phyloP scores from a whole-genome alignment of 2,113 vertebrate species.

The Pampusana beccarii region DNA sequence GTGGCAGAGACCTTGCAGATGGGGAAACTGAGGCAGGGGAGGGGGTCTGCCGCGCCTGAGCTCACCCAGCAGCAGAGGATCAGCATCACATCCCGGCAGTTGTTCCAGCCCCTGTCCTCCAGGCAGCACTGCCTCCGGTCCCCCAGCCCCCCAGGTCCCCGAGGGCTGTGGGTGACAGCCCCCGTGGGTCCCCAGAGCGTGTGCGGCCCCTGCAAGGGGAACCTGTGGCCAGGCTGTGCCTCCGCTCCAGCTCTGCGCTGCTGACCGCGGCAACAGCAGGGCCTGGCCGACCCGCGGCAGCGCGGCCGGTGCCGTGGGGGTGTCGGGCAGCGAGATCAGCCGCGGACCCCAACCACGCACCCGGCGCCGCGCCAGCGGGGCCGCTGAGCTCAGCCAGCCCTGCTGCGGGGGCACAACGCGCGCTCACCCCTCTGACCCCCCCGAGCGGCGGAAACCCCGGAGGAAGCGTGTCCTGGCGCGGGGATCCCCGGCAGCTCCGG shows the following conservation, averaged over 20 bases:
- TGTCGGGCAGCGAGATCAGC: not conserved
- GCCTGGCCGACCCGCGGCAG: not conserved
- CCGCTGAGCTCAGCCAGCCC: not conserved
- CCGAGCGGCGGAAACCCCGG: rapidly evolving
- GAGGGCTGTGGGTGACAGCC: too few species aligned
- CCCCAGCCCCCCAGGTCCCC: not conserved
- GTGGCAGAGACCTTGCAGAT: not conserved
- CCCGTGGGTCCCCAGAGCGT: rapidly evolving
- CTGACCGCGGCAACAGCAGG: not conserved
- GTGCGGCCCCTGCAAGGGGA: rapidly evolving
- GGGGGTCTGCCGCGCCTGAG: not conserved
- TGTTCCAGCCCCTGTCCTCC: not conserved
- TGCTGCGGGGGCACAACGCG: rapidly evolving
- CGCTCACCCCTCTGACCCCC: not conserved
- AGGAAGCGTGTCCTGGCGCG: rapidly evolving
- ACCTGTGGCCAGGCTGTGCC: not conserved
- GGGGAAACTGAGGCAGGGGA: not conserved
- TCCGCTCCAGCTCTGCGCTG: not conserved
- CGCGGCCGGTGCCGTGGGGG: rapidly evolving
- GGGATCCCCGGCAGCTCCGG: not conserved
- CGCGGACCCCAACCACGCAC: not conserved
- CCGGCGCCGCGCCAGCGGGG: not conserved
- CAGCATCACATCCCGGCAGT: not conserved
- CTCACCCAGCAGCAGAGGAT: not conserved
- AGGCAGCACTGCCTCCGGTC: not conserved